Evolutionary conservation across 1,140 invertebrate species (phyloP).

Genomic region (Pseudomyrmex dendroicus): DNA sequence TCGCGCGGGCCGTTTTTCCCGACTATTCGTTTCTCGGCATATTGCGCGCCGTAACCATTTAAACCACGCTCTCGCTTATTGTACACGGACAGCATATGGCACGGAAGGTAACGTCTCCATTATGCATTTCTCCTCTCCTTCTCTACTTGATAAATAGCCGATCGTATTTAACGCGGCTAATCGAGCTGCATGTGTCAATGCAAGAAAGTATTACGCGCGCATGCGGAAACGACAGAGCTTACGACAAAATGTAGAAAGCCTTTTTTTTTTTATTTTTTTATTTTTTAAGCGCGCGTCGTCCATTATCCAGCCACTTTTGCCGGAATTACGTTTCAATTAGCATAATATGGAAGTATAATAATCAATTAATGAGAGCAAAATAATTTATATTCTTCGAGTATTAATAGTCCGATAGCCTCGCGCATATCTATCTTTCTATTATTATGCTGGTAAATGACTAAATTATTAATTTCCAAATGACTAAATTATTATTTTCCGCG

Average conservation of each 20-base stretch:
- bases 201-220: slow-evolving; percentile 21
- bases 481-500: background rate
- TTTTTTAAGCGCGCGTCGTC: slow-evolving; percentile 14
- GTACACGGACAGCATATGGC: slow-evolving; percentile 77
- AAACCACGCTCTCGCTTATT: slow-evolving; percentile 74
- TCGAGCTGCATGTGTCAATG: slow-evolving; percentile 62
- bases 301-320: slow-evolving; percentile 12
- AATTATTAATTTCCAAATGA: background rate
- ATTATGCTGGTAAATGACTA: background rate
- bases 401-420: background rate
- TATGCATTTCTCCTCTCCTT: slow-evolving; percentile 62
- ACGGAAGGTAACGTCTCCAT: slow-evolving; percentile 80
- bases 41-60: slow-evolving; percentile 76
- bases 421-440: background rate
- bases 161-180: slow-evolving; percentile 76
- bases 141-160: slow-evolving; percentile 77
- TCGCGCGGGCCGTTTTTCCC: slow-evolving; percentile 70
- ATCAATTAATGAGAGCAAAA: slow-evolving; percentile 2
- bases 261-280: background rate
- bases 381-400: slow-evolving; percentile 12
- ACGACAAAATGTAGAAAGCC: slow-evolving; percentile 1
- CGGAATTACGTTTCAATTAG: slow-evolving; percentile 32
- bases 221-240: background rate
- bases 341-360: slow-evolving; percentile 8
- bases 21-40: slow-evolving; percentile 73